These are phyloP conservation scores for Hydrochoerus hydrochaeris DNA, from an alignment of 2,113 vertebrate species.

Conservation along the genomic window DNA sequence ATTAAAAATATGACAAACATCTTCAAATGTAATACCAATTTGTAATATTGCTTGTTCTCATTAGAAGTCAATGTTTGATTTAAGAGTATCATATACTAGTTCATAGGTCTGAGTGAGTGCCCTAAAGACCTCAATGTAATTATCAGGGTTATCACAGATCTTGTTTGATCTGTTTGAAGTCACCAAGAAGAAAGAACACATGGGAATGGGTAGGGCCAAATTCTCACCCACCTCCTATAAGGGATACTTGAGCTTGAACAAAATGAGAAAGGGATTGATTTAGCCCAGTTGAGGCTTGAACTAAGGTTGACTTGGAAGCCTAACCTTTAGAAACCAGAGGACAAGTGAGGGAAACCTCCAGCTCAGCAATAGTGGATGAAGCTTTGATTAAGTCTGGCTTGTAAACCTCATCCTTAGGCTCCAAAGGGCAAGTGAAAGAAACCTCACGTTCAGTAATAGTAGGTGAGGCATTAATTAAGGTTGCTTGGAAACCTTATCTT, in stretches of 20 bases:
- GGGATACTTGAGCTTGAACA: not conserved
- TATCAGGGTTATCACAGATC: not conserved
- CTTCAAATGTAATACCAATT: not conserved
- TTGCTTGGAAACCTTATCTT: not conserved
- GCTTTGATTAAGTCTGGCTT: not conserved
- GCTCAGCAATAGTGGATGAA: not conserved
- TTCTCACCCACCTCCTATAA: not conserved
- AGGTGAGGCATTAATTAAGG: not conserved
- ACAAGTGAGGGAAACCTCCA: not conserved
- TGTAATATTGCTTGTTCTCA: not conserved
- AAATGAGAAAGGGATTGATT: not conserved
- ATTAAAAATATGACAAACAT: not conserved
- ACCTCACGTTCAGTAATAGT: not conserved
- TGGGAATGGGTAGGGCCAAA: not conserved
- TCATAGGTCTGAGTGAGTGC: not conserved
- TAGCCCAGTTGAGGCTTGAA: not conserved
- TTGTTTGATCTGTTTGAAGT: not conserved
- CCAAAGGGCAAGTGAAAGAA: not conserved
- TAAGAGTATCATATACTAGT: not conserved
- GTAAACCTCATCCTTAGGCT: not conserved
- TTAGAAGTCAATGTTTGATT: not conserved
- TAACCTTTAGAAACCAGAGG: not conserved
- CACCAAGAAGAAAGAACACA: not conserved
- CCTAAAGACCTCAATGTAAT: not conserved
- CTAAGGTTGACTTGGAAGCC: not conserved